Base-by-base conservation (phyloP, 2,888 invertebrate genomes). In the Ophion obscuratus region DNA sequence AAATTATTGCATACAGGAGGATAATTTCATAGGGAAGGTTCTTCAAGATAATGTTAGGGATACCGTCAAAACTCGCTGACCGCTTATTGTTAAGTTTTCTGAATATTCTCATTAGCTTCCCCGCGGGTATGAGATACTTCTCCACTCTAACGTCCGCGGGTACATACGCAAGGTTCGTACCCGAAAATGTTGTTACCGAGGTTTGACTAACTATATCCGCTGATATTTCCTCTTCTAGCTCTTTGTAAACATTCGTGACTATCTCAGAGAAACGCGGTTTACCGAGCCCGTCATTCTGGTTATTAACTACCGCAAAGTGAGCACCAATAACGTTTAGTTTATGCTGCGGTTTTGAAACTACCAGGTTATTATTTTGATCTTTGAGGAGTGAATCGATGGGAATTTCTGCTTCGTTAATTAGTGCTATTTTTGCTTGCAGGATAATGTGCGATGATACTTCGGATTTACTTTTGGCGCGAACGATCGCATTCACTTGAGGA, bases 21-120 rank as follows among this genome's bases (percentile, higher is more conserved):
- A 87, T 76, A 9, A 67, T 17, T 44, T 27, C 70, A 0, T 11
- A 7, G 0, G 85, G 82, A 0, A 87, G 40, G 14, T 87, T 67
- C 80, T 88, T 88, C 24, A 27, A 64, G 20, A 68, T 79, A 4
- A 85, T 74, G 10, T 78, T 62, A 0, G 87, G 85, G 0, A 87
- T 81, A 5, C 44, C 44, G n/a, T 87, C 88, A 1, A 66, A 57
- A 0, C 87, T 80, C 0, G 83, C 11, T 0, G 88, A 88, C 31
- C 64, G 76, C 77, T 87, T 87, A 27, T 84, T 84, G 1, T 82
- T 84, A 0, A 86, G 31, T 57, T 77, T 84, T 53, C 67, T 76
- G 11, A 86, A 71, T 1, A 83, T 84, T 5, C 7, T 40, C 0
- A 11, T 5, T 17, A 84, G 10, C 10, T 79, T 64, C 0, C 14